A percentile compares a stretch with the other conserved stretches of the same genome.
phyloP scores from a whole-genome alignment of 1,140 invertebrate species.

The Cotesia glomerata region DNA sequence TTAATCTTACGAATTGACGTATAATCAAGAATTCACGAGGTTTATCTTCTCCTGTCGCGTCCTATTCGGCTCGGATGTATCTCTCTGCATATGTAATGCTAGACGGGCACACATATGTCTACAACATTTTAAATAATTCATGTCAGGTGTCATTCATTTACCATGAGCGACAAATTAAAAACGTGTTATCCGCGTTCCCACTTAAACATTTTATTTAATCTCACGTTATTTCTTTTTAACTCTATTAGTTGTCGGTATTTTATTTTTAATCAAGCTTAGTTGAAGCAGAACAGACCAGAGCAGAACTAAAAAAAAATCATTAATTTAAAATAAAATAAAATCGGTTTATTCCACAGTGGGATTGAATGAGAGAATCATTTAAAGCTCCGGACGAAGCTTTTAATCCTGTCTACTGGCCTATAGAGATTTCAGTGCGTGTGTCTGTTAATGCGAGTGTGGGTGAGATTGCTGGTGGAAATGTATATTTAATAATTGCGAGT shows the following conservation, averaged over 20 bases:
- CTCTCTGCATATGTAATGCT: background rate
- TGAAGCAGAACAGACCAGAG: background rate
- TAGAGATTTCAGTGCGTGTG: background rate
- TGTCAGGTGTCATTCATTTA: background rate
- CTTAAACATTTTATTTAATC: background rate
- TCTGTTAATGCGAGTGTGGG: background rate
- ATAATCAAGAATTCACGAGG: no score
- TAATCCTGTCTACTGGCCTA: slow-evolving; percentile 6
- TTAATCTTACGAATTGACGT: no score
- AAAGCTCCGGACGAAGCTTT: slow-evolving; percentile 16
- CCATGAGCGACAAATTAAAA: background rate
- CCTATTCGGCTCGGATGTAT: no score
- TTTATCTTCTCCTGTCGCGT: no score
- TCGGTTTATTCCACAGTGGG: slow-evolving; percentile 6
- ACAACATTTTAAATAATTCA: background rate
- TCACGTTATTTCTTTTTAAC: background rate
- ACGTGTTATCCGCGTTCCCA: background rate
- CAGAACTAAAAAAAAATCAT: background rate
- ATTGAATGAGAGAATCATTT: slow-evolving; percentile 1
- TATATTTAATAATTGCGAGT: no score
- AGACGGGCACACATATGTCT: background rate
- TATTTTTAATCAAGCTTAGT: slow-evolving; percentile 4
- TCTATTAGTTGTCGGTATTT: background rate
- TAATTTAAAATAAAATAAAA: slow-evolving; percentile 14
- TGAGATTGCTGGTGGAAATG: background rate